Evolutionary conservation across 2,888 invertebrate species (phyloP), one percentile per base, ranked within the genome.

Genomic region (Autographa pulchrina): DNA sequence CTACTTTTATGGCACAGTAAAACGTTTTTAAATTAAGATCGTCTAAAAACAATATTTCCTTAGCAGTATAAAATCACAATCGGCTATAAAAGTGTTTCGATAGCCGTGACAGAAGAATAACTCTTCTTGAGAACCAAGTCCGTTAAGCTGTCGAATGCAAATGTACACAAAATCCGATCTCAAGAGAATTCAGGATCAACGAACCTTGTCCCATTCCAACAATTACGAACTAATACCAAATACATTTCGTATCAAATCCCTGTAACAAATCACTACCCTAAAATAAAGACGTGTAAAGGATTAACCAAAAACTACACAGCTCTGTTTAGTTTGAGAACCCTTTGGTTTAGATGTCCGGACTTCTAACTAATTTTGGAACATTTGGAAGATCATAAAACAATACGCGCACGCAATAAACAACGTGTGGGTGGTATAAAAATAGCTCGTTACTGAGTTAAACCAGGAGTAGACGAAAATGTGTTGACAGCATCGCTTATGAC

Each of bases 271-370:
- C 89, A 87, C 84, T 87, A 84, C 81, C 87, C 87, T 86, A 88
- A 90, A 88, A 91, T 86, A 86, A 85, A 89, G 86, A 89, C 86
- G 85, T 87, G 87, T 89, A 89, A 90, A 90, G 92, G 92, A 93
- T 93, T 93, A 93, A 56, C 86, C 78, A 81, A 88, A 89, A 88
- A 90, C 92, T 90, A 90, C 90, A 87, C 90, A 85, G 86, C 89
- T 89, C 83, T 86, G 86, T 88, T 90, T 86, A 87, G 87, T 89
- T 92, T 90, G 85, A 82, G 89, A 89, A 84, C 83, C 84, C 81
- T 85, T 86, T 82, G 79, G 80, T 84, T 87, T 82, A 80, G 78
- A 81, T 84, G 71, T 81, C 77, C 79, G 84, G 83, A 85, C 87
- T 89, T 81, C 70, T 63, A 65, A 84, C 85, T 86, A 86, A 88